Evolutionary conservation across 2,113 vertebrate genomes (phyloP).

Genomic region (Sakesphorus luctuosus): DNA sequence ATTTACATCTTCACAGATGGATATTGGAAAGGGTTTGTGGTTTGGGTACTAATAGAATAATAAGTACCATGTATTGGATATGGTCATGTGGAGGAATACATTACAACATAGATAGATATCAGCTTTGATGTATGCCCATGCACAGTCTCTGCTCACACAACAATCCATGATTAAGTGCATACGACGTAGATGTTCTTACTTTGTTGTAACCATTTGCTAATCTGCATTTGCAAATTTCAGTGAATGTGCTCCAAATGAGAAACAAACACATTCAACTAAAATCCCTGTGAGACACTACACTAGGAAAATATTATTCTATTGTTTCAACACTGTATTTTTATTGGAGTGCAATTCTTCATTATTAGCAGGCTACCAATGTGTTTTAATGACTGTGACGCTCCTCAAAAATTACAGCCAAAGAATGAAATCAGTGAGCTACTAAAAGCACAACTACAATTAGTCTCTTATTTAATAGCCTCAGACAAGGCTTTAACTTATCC

Average conservation of each 20-base stretch:
- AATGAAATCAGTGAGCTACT: conserved; percentile 59
- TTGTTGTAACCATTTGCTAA: conserved; percentile 37
- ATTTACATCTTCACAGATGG: conserved; percentile 43
- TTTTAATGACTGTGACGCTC: conserved; percentile 35
- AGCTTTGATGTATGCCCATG: conserved; percentile 60
- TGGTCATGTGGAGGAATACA: conserved; percentile 60
- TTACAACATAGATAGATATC: conserved; percentile 44
- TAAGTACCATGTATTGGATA: conserved; percentile 47
- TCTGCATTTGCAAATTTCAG: conserved; percentile 53
- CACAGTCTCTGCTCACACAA: conserved; percentile 31
- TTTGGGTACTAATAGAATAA: conserved; percentile 63
- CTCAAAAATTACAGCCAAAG: conserved; percentile 38
- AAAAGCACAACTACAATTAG: conserved; percentile 54
- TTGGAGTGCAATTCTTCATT: conserved; percentile 17
- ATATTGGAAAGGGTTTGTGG: conserved; percentile 36
- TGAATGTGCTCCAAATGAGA: conserved; percentile 53
- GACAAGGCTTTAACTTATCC: conserved; percentile 59
- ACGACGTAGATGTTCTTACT: not conserved
- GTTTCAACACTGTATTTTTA: conserved; percentile 39
- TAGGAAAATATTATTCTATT: conserved; percentile 49
- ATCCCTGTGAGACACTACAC: not conserved
- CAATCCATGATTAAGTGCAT: conserved; percentile 27
- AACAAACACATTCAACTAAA: conserved; percentile 48
- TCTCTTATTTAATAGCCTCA: conserved; percentile 41
- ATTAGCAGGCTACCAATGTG: conserved; percentile 14